Evolutionary conservation across 1,140 invertebrate genomes (phyloP), one percentile per base, ranked within the genome.

Genomic region (Rhagoletis zephyria): DNA sequence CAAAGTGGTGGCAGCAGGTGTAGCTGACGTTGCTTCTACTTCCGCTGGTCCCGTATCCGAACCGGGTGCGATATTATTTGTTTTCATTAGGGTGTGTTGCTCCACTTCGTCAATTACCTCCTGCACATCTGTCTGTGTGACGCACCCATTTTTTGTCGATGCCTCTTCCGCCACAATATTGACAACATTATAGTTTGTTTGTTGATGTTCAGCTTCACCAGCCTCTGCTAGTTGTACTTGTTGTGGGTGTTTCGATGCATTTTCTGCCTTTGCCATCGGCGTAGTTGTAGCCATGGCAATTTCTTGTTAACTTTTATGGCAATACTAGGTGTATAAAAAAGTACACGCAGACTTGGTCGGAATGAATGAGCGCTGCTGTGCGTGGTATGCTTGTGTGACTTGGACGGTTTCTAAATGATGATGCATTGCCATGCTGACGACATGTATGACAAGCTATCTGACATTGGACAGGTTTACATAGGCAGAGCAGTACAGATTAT

Each of bases 191-290:
- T 63, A 19, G 85, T n/a, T 65, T 63, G 60, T 63, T n/a, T 59
- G 74, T 9, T 56, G 74, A 10, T 81, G 48, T 42, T 51, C 48
- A 81, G 51, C 74, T n/a, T 48, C 74, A 56, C n/a, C n/a, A 30
- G 51, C 45, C 74, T 19, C 48, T n/a, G 74, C 48, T 56, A 81
- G 56, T 81, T 81, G 74, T 48, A 81, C 12, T 81, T 81, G 74
- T 40, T 86, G 85, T 65, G 59, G 85, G 59, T 51, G 85, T 86
- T 86, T 65, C 56, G 30, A 86, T 65, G 85, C 59, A 63, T 86
- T 65, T 86, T 61, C 59, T 30, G 60, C 10, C n/a, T 19, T 86
- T 86, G 85, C 12, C 85, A 60, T 63, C 63, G 16, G 59, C 60
- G 51, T 56, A 56, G n/a, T 85, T 51, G 81, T 59, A 59, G 85